Evolutionary conservation across 2,888 invertebrate species (phyloP), one percentile per base, ranked within the genome.

Genomic region (Eupithecia insigniata): DNA sequence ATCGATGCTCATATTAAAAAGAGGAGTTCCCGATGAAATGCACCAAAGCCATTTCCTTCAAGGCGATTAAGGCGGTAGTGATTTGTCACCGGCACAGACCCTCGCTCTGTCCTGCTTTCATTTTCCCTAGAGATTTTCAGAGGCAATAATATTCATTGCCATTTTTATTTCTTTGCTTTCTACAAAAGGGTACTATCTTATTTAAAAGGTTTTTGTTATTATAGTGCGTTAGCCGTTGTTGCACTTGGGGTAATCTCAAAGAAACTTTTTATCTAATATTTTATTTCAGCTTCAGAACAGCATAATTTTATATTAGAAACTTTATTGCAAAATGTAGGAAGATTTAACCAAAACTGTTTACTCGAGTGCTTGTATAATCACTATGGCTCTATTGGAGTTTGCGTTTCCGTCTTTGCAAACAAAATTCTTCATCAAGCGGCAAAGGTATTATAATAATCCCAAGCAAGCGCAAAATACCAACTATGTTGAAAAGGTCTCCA

Each of bases 1-100:
- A 94, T 94, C 94, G 94, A 94, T 94, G 94, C 93, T 93, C 93
- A 92, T 93, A 93, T 93, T 94, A 93, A 93, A 94, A 93, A 92
- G 92, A 92, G 88, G 89, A 92, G 90, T 90, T 91, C 91, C 89
- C 90, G 90, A 91, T 91, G 91, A 92, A 92, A 92, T 93, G 92
- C 93, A 93, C 87, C 91, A 89, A 90, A 91, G 91, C 92, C 91
- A 91, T 91, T 92, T 90, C 85, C 87, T 90, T 87, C 85, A 87
- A 91, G 90, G 85, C 91, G 91, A 92, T 92, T 92, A 92, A 83
- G 86, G 82, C 84, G 82, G 85, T 87, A 82, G 84, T 87, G 92
- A 91, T 92, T 91, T 90, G 85, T 84, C 86, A 81, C 80, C 83
- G 82, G 77, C 76, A 76, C 81, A 79, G 82, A 79, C 78, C 74